Base-by-base conservation (phyloP, 2,888 invertebrate species). In the Aphodius granarius region DNA sequence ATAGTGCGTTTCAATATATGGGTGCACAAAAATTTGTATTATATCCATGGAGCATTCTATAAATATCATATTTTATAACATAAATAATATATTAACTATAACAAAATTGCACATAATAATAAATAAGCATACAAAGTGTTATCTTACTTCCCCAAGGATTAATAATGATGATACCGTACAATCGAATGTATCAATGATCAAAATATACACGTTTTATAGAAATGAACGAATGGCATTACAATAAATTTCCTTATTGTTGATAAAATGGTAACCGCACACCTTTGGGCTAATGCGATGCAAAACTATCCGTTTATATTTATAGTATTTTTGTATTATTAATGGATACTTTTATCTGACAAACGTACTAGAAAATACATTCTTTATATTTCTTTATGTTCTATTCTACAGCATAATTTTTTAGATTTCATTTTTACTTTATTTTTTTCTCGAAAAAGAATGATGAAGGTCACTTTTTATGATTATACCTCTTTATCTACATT, bases 381-480 rank as follows among this genome's bases (percentile, higher is more conserved):
- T 70, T 74, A 72, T 71, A 66, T 68, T 73, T 76, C 22, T 65
- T 66, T 65, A 65, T 64, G 17, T 64, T 16, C 70, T 71, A 70
- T 66, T 73, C 66, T 66, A 21, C 62, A 63, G 74, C 64, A 70
- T 64, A 63, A 21, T 72, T 43, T n/a, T 43, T 43, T 43, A 43
- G 43, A 43, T 43, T 43, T 43, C 43, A 70, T 16, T 70, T 64
- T 74, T 21, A 66, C 20, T 70, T 43, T 74, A 68, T 72, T 66
- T 74, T 70, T 73, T 64, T 43, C 66, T 20, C 71, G 63, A 22
- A 73, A 72, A 73, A 74, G 72, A 74, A 70, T 70, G 72, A 18
- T 63, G 64, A 76, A 76, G 76, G 76, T 76, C 76, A 76, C 76
- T 76, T 76, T 74, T 68, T 76, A 70, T 74, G 71, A 72, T 74